Evolutionary conservation across 1,140 invertebrate genomes (phyloP).

Genomic region (Eupristina koningsbergeri): DNA sequence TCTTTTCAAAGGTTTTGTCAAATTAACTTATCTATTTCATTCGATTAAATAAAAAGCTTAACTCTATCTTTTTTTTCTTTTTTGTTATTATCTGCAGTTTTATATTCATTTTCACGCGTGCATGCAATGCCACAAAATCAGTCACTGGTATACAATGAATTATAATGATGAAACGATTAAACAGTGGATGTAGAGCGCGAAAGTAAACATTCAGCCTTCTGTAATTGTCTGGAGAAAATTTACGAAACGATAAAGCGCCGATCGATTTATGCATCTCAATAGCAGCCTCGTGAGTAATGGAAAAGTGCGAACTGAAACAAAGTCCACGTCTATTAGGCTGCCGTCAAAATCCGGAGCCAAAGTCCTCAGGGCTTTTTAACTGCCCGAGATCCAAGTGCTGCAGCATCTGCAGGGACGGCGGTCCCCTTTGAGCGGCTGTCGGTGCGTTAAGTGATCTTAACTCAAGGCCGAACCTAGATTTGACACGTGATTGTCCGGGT

Average conservation of each 20-base stretch:
- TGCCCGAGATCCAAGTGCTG: background rate
- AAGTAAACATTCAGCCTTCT: background rate
- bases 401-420: background rate
- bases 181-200: background rate
- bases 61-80: too few relatives aligned
- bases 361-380: background rate
- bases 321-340: too few relatives aligned
- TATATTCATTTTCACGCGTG: background rate
- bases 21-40: too few relatives aligned
- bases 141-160: background rate
- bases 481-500: slow-evolving; percentile 10
- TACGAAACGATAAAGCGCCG: background rate
- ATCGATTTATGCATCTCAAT: background rate
- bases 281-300: background rate
- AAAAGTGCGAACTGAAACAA: background rate
- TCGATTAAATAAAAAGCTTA: too few relatives aligned
- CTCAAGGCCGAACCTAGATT: background rate
- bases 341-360: background rate
- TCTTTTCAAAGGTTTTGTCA: too few relatives aligned
- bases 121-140: background rate
- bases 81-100: background rate
- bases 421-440: slow-evolving; percentile 19
- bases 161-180: background rate
- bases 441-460: slow-evolving; percentile 30
- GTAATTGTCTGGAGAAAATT: background rate